Evolutionary conservation across 2,113 vertebrate genomes (phyloP).

Genomic region (Fukomys damarensis): DNA sequence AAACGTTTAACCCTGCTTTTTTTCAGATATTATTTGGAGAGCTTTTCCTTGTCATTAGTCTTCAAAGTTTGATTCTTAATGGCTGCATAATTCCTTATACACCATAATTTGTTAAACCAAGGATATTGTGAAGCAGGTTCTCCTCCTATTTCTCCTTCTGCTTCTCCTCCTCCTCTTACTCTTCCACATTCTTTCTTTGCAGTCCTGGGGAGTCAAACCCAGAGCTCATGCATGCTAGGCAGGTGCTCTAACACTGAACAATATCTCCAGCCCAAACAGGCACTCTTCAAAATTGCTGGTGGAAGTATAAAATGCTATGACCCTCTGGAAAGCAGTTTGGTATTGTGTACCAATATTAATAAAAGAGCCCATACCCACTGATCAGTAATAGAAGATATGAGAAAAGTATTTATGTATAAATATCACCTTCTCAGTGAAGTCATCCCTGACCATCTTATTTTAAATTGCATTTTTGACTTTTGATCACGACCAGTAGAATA

Average conservation of each 20-base stretch:
- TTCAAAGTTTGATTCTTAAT: constrained; percentile 25
- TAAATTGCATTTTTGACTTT: background rate
- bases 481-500: background rate
- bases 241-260: background rate
- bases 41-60: background rate
- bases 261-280: background rate
- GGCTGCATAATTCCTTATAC: background rate
- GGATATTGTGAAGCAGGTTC: background rate
- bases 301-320: background rate
- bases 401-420: background rate
- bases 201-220: background rate
- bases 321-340: background rate
- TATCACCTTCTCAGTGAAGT: background rate
- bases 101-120: constrained; percentile 4
- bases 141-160: background rate
- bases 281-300: constrained; percentile 26
- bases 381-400: background rate
- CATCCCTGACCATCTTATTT: background rate
- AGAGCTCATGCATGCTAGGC: background rate
- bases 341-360: background rate
- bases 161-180: no score
- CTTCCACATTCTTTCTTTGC: background rate
- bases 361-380: background rate
- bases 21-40: background rate
- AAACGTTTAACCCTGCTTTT: constrained; percentile 10